phyloP scores from a whole-genome alignment of 2,113 vertebrate genomes.

The Dipodomys ordii region DNA sequence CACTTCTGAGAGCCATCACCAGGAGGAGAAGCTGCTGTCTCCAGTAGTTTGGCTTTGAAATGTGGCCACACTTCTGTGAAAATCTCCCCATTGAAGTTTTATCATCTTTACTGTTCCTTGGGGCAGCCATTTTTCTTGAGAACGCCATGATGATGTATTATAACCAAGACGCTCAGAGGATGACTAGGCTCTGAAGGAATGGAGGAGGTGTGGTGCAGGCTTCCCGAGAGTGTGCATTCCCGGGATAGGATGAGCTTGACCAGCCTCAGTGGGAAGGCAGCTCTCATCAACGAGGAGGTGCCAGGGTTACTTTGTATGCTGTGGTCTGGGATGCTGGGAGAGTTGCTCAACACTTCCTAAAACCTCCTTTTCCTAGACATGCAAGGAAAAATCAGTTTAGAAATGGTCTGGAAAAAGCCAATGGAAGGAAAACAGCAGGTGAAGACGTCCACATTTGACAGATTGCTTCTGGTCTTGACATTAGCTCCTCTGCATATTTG shows the following conservation, averaged over 20 bases:
- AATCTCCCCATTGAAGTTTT: constrained; percentile 6
- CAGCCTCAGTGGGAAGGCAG: constrained; percentile 57
- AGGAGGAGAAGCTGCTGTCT: constrained; percentile 74
- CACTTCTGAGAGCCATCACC: constrained; percentile 59
- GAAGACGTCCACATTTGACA: constrained; percentile 54
- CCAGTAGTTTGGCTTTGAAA: constrained; percentile 76
- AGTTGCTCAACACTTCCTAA: constrained; percentile 44
- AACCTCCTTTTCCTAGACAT: constrained; percentile 47
- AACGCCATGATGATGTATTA: constrained; percentile 8
- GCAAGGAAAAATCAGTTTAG: constrained; percentile 67
- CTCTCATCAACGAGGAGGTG: constrained; percentile 48
- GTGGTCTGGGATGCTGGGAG: constrained; percentile 42
- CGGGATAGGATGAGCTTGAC: constrained; percentile 6
- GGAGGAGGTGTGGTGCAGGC: neutral
- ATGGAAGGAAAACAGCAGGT: constrained; percentile 19
- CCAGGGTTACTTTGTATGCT: neutral
- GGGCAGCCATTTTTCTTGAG: constrained; percentile 51
- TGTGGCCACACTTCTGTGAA: constrained; percentile 21
- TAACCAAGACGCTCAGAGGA: constrained; percentile 45
- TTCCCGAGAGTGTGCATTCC: neutral
- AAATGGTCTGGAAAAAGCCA: constrained; percentile 22
- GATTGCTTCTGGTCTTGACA: neutral
- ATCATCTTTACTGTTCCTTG: constrained; percentile 60
- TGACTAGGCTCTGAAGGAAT: neutral
- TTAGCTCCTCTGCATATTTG: neutral